Evolutionary conservation across 2,113 vertebrate species (phyloP), one percentile per base, ranked within the genome.

Genomic region (Chrysemys picta): DNA sequence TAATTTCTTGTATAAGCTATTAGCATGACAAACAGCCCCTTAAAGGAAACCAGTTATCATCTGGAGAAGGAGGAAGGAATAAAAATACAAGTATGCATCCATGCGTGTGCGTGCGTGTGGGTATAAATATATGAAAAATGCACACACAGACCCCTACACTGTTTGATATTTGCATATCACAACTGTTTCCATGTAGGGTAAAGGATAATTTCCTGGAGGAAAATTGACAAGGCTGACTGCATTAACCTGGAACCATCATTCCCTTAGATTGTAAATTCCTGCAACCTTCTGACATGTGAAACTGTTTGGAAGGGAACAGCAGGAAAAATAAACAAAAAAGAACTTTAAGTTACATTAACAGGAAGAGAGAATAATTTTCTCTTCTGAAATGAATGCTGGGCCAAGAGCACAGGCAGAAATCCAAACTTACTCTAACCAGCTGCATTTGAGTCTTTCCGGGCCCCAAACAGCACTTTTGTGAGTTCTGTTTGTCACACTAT

Each of bases 231-330:
- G 47, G 78, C 16, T 92, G 87, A 92, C 83, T 90, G 81, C 42
- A 91, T 93, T 95, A 97, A 96, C 91, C 79, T 97, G 97, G 93
- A 97, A 97, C 76, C 50, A 91, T 75, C 84, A 21, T 81, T 89
- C 89, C 80, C 38, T 90, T 72, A 65, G 76, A 79, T 62, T 95
- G 86, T 94, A 95, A 95, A 98, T 95, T 94, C 95, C 93, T 94
- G 19, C 31, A 87, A 50, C 84, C 85, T 80, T 87, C 65, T 82
- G 59, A 27, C 19, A 7, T 69, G 17, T 62, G 78, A 92, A 92
- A 21, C 31, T 89, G 10, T 91, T 96, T 82, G 59, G 86, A 95
- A 96, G 47, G 86, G 84, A 31, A 76, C 27, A 1, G 14, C 38
- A 38, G 4, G 27, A 53, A 5, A 25, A 6, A n/a, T 89, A 85